Evolutionary conservation across 2,113 vertebrate genomes (phyloP).

Genomic region (Holacanthus passer): DNA sequence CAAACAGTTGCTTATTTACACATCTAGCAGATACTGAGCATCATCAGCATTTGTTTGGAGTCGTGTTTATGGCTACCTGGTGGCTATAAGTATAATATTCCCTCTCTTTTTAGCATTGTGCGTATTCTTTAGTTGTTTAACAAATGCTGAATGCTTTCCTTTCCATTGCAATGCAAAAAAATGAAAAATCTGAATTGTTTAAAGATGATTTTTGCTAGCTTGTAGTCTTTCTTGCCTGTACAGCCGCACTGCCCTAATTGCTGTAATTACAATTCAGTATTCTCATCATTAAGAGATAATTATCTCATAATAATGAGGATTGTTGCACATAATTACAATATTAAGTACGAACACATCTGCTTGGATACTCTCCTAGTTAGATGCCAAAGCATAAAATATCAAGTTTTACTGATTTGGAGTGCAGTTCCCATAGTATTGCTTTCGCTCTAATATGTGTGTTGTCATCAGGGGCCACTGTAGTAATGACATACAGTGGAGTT

Average conservation of each 20-base stretch:
- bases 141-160: too few species aligned
- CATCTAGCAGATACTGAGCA: background rate
- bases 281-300: background rate
- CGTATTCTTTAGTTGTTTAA: background rate
- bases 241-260: too few species aligned
- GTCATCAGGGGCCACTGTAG: background rate
- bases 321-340: slow-evolving; percentile 3
- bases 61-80: background rate
- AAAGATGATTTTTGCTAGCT: too few species aligned
- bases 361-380: background rate
- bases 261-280: background rate
- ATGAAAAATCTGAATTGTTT: too few species aligned
- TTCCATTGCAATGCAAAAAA: too few species aligned
- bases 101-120: background rate
- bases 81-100: too few species aligned
- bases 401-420: slow-evolving; percentile 7
- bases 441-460: background rate
- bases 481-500: slow-evolving; percentile 8
- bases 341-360: background rate
- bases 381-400: background rate
- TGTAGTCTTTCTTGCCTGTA: too few species aligned
- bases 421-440: background rate
- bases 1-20: background rate
- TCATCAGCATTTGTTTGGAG: too few species aligned
- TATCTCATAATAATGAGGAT: slow-evolving; percentile 6